These are phyloP conservation scores for Pyrocephalus nanus DNA, from an alignment of 2,797 vertebrate species.

Conservation along the genomic window DNA sequence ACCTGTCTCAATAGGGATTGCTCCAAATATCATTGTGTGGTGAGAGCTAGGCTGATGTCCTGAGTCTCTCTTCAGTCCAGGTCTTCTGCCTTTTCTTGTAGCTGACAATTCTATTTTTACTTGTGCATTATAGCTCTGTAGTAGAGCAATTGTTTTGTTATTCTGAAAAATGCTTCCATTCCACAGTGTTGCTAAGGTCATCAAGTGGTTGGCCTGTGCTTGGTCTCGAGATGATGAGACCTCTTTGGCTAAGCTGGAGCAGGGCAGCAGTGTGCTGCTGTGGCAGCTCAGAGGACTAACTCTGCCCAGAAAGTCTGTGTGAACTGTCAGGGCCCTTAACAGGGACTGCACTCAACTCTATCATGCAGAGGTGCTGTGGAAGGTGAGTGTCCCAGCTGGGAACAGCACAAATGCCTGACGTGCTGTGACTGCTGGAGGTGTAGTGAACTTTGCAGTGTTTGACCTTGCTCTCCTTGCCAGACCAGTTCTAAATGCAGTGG, in stretches of 20 bases:
- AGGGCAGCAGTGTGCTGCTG: neutral
- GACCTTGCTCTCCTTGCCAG: neutral
- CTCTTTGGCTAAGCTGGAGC: neutral
- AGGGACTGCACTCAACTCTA: neutral
- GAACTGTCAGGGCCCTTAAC: neutral
- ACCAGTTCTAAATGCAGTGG: neutral
- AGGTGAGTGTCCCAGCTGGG: neutral
- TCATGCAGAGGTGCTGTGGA: neutral
- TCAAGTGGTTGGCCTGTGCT: neutral
- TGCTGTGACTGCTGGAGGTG: neutral
- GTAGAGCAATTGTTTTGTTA: neutral
- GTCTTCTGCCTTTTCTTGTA: neutral
- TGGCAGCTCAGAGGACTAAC: neutral
- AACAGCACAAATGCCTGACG: neutral
- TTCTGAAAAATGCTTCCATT: neutral
- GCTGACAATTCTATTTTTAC: neutral
- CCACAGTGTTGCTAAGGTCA: neutral
- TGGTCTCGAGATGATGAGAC: neutral
- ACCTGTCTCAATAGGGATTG: neutral
- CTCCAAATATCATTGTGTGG: rapidly evolving
- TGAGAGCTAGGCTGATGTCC: neutral
- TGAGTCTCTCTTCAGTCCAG: neutral
- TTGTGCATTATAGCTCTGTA: neutral
- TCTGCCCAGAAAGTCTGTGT: neutral
- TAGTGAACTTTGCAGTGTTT: neutral